Evolutionary conservation across 2,113 vertebrate genomes (phyloP).

Genomic region (Ciconia stormi): DNA sequence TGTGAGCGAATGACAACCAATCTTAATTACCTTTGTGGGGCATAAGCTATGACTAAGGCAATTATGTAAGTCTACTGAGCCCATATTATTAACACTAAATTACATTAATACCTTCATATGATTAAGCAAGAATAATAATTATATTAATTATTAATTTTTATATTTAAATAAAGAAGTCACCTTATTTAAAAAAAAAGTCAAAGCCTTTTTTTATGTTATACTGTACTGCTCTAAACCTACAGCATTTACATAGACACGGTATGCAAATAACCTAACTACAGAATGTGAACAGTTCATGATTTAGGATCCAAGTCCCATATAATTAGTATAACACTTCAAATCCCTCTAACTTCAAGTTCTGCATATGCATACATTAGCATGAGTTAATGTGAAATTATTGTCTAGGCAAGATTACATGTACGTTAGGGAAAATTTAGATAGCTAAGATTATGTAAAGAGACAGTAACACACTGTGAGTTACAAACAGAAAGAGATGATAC

Average conservation of each 20-base stretch:
- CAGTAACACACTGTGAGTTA: neutral
- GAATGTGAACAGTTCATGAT: slow-evolving; percentile 22
- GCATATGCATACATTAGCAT: slow-evolving; percentile 49
- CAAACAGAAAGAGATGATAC: neutral
- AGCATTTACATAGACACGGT: neutral
- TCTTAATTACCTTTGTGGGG: neutral
- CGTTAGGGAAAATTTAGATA: neutral
- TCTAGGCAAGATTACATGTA: neutral
- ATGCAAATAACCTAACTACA: slow-evolving; percentile 31
- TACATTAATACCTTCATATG: neutral
- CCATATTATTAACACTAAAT: neutral
- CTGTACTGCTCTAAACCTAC: neutral
- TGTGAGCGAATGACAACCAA: neutral
- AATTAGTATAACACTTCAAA: slow-evolving; percentile 52
- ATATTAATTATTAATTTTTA: neutral
- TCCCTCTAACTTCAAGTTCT: slow-evolving; percentile 43
- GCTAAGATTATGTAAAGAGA: neutral
- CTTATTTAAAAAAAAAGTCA: neutral
- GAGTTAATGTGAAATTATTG: slow-evolving; percentile 16
- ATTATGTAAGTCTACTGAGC: neutral
- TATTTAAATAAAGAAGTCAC: neutral
- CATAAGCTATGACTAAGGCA: neutral
- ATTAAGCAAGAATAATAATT: neutral
- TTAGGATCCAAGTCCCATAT: slow-evolving; percentile 13
- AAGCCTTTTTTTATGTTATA: neutral